A percentile compares a stretch with the other conserved stretches of the same genome.
Evolutionary conservation across 2,113 vertebrate genomes (phyloP).

Genomic region (Anguilla rostrata): DNA sequence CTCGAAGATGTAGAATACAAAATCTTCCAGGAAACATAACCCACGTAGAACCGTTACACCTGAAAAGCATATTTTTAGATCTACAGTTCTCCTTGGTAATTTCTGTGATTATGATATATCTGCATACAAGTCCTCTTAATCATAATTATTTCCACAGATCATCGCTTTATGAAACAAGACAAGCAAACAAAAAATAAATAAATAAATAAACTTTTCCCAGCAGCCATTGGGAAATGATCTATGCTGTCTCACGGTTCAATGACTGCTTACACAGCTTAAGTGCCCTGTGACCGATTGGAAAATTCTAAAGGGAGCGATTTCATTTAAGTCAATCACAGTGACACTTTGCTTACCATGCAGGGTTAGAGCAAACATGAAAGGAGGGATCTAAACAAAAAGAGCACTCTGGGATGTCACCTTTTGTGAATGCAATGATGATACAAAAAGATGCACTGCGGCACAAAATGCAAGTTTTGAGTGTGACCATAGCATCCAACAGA

Average conservation of each 20-base stretch:
- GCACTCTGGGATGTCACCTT: constrained; percentile 43
- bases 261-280: constrained; percentile 51
- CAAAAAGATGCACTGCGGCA: neutral
- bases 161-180: constrained; percentile 23
- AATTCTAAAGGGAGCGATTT: constrained; percentile 50
- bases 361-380: constrained; percentile 31
- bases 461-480: neutral
- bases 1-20: neutral
- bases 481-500: neutral
- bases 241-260: constrained; percentile 46
- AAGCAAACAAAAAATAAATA: constrained; percentile 42
- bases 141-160: constrained; percentile 37
- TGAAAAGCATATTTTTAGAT: neutral
- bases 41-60: neutral
- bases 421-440: constrained; percentile 29
- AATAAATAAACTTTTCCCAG: constrained; percentile 32
- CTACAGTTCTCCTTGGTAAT: neutral
- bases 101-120: neutral
- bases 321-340: constrained; percentile 62
- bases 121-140: neutral
- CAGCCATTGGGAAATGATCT: constrained; percentile 41
- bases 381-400: constrained; percentile 36
- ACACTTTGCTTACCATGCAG: constrained; percentile 54
- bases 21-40: neutral
- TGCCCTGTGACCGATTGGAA: constrained; percentile 35